Evolutionary conservation across 2,113 vertebrate species (phyloP).

Genomic region (Sinosuthora webbiana): DNA sequence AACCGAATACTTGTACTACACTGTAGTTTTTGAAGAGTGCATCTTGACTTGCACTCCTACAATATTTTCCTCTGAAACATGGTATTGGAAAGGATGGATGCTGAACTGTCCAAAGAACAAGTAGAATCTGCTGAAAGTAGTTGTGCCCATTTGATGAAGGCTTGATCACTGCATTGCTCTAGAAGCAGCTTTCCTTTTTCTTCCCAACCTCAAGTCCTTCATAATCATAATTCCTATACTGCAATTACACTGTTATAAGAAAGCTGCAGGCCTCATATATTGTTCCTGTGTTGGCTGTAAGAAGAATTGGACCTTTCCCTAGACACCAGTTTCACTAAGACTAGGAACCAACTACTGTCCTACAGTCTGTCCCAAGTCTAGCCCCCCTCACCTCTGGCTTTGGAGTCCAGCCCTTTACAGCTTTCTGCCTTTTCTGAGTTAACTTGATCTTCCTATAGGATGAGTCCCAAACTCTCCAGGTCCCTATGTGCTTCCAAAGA

Average conservation of each 20-base stretch:
- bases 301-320: background rate
- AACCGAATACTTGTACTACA: background rate
- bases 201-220: background rate
- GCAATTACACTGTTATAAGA: rapidly evolving
- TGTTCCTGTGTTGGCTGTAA: background rate
- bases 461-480: background rate
- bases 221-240: background rate
- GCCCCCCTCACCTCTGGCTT: background rate
- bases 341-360: background rate
- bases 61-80: background rate
- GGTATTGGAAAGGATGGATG: background rate
- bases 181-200: background rate
- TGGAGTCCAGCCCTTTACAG: background rate
- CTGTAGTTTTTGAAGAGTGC: background rate
- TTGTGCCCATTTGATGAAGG: background rate
- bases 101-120: background rate
- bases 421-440: background rate
- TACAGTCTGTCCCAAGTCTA: background rate
- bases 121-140: background rate
- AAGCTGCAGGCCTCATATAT: background rate
- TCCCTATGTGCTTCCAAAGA: background rate
- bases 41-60: background rate
- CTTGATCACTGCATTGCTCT: background rate
- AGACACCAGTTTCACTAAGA: background rate
- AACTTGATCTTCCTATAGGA: background rate